A percentile compares a stretch with the other conserved stretches of the same genome.
These are phyloP conservation scores for Crotalus horridus DNA, from an alignment of 2,113 vertebrate genomes.

Conservation along the genomic window DNA sequence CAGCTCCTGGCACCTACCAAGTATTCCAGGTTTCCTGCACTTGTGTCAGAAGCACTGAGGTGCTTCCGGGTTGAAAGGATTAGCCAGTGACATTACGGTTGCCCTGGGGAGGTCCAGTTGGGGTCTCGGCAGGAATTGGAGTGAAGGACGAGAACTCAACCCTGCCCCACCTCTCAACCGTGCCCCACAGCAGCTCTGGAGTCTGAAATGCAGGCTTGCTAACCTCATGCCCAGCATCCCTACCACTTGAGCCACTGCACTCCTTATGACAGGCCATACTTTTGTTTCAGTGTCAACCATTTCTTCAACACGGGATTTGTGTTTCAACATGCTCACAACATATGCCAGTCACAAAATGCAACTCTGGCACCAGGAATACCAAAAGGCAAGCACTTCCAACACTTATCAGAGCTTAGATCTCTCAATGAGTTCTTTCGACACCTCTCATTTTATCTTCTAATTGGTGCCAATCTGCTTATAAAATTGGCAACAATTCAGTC, in stretches of 20 bases:
- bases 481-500: neutral
- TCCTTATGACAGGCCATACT: slow-evolving; percentile 60
- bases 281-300: slow-evolving; percentile 45
- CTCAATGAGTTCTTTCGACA: neutral
- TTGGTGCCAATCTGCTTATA: neutral
- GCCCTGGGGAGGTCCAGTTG: neutral
- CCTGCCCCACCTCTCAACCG: no score
- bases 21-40: slow-evolving; percentile 58
- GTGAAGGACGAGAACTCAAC: neutral
- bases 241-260: neutral
- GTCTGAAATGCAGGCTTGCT: neutral
- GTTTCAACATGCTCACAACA: slow-evolving; percentile 58
- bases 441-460: neutral
- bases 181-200: neutral
- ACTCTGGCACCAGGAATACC: slow-evolving; percentile 26
- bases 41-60: neutral
- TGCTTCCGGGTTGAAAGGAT: neutral
- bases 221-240: neutral
- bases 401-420: neutral
- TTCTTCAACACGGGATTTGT: slow-evolving; percentile 48
- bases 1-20: slow-evolving; percentile 69
- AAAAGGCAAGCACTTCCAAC: neutral
- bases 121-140: neutral
- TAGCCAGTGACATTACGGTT: neutral
- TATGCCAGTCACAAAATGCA: slow-evolving; percentile 43